Evolutionary conservation across 2,113 vertebrate species (phyloP), one percentile per base, ranked within the genome.

Genomic region (Turdus rufiventris): DNA sequence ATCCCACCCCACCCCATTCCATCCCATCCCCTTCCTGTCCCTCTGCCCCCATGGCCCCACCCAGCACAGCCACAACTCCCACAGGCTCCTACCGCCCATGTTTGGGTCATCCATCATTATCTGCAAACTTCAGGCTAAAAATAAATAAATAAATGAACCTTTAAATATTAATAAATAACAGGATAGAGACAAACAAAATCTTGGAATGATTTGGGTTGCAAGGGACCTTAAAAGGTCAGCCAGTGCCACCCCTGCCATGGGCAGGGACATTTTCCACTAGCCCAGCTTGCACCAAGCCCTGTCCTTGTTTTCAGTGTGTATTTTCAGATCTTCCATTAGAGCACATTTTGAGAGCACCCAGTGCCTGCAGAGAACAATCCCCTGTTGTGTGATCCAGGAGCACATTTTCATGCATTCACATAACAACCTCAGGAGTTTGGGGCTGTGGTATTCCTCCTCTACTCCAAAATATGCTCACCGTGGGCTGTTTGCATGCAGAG

Each of bases 281-380:
- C 6, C n/a, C 45, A 60, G 61, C 0, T 2, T 51, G 24, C 19
- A 60, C 60, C 15, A 45, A 29, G 23, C 38, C 15, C 28, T 0
- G 0, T 43, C 33, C 72, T 31, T 33, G 9, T 33, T 60, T 62
- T 62, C 38, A 40, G 19, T 8, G 5, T 13, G n/a, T 3, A 10
- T 36, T 72, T 85, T n/a, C 34, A 71, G 26, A 29, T 34, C 24
- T 56, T 26, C 26, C 43, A n/a, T 36, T 25, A 42, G 38, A 66
- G 25, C 0, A 0, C 0, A 4, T n/a, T 79, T 31, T 61, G 14
- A 70, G 34, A 53, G 40, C 57, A 31, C 3, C n/a, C 50, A n/a
- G 58, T 12, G 33, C 53, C 63, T 23, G 16, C 56, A 72, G 42
- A 51, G 42, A 91, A 93, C 53, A 95, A 82, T 67, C 19, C 79